phyloP scores from a whole-genome alignment of 1,140 invertebrate genomes.

The Augochlora pura region DNA sequence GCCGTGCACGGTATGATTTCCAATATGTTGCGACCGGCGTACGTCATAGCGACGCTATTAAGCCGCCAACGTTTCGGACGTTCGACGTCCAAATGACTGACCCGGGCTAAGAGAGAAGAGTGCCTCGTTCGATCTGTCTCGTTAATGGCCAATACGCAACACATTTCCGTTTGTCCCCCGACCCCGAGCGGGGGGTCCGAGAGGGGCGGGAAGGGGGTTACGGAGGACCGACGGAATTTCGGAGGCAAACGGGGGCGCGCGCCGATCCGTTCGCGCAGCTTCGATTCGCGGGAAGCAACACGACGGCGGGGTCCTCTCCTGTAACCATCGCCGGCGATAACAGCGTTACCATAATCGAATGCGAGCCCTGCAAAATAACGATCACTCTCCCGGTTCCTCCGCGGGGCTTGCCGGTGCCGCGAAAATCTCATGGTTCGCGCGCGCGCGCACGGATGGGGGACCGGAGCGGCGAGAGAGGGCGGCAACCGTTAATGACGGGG shows the following conservation, averaged over 20 bases:
- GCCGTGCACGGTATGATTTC: conserved; percentile 61
- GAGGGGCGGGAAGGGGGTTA: too few relatives aligned
- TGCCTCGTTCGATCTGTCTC: conserved; percentile 42
- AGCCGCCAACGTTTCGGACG: conserved; percentile 22
- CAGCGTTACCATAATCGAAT: conserved; percentile 29
- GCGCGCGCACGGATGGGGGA: neutral
- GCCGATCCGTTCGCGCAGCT: too few relatives aligned
- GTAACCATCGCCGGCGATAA: conserved; percentile 17
- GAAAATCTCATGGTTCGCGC: neutral
- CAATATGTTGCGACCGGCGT: conserved; percentile 50
- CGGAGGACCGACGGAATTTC: conserved; percentile 15
- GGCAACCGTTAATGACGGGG: neutral
- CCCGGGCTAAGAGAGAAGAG: conserved; percentile 40
- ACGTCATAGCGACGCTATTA: conserved; percentile 43
- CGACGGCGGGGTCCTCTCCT: too few relatives aligned
- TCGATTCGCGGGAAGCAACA: too few relatives aligned
- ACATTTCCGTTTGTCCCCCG: conserved; percentile 53
- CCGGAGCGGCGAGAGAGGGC: neutral
- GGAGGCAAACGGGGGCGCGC: too few relatives aligned
- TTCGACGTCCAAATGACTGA: conserved; percentile 34
- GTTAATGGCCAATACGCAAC: conserved; percentile 62
- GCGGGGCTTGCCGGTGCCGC: neutral
- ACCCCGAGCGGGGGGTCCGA: conserved; percentile 14
- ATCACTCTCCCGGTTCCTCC: neutral
- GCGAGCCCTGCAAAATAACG: conserved; percentile 13